These are phyloP conservation scores for Drusus annulatus DNA, from an alignment of 1,140 invertebrate species.

Conservation along the genomic window DNA sequence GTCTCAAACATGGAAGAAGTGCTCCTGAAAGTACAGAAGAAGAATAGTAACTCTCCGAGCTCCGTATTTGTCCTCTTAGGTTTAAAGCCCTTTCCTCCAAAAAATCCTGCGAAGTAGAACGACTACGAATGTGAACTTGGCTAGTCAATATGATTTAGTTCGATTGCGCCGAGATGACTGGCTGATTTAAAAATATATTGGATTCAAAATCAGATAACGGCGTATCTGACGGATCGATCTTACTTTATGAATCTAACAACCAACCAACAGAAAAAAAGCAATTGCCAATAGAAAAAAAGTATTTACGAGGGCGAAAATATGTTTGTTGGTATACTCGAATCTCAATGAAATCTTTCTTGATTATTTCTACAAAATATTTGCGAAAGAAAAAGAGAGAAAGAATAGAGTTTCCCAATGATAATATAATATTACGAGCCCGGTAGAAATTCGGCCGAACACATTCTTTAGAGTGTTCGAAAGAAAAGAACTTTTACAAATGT, in stretches of 20 bases:
- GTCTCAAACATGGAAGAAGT: constrained; percentile 6
- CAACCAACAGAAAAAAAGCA: background rate
- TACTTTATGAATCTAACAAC: no score
- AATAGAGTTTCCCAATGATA: background rate
- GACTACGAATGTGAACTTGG: no score
- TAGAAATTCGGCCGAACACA: background rate
- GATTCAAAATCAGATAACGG: no score
- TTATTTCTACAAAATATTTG: background rate
- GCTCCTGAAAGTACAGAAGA: background rate
- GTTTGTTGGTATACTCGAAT: background rate
- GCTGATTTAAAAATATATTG: no score
- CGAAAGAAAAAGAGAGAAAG: background rate
- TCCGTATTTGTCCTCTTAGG: background rate
- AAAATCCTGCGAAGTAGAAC: background rate
- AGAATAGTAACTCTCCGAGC: background rate
- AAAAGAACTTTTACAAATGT: constrained; percentile 38
- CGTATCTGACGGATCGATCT: no score
- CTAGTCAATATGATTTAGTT: no score
- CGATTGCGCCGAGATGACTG: no score
- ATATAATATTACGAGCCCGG: background rate
- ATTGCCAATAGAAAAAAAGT: background rate
- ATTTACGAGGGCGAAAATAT: background rate
- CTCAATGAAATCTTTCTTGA: no score
- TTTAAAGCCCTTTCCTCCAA: constrained; percentile 3
- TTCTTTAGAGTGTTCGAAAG: background rate